Percentiles rank a stretch among this genome's conserved stretches.
Conservation (phyloP, 2,888 invertebrate species). For the Notodonta ziczac region DNA sequence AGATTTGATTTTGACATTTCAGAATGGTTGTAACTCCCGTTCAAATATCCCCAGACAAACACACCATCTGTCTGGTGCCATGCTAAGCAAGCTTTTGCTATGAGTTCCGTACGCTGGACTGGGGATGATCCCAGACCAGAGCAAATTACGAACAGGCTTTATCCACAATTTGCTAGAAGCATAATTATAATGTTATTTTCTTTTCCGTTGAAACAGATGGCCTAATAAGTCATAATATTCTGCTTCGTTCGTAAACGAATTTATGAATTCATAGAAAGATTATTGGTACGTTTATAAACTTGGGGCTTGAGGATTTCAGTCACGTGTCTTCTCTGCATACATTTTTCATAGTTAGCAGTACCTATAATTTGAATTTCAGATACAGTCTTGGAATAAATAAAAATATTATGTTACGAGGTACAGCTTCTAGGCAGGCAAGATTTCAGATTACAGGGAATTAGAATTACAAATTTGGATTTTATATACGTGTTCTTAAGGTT, state of each 20-base stretch:
- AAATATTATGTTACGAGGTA: constrained; percentile 15
- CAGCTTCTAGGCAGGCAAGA: constrained; percentile 13
- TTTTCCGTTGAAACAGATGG: no score
- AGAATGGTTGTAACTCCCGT: no score
- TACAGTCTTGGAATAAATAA: constrained; percentile 17
- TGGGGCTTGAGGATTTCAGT: constrained; percentile 21
- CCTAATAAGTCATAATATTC: no score
- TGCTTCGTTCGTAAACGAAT: constrained; percentile 11
- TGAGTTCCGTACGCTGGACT: no score
- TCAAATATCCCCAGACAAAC: no score
- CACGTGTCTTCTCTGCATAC: constrained; percentile 14
- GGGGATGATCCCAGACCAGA: no score
- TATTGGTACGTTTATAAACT: constrained; percentile 26
- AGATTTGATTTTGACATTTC: no score
- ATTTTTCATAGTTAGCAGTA: constrained; percentile 19
- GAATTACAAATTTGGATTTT: background rate
- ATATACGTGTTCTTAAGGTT: background rate
- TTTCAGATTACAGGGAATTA: background rate
- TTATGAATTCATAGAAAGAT: constrained; percentile 38
- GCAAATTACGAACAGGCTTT: no score
- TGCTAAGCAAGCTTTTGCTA: no score
- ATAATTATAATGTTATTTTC: no score
- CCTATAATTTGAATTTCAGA: constrained; percentile 31
- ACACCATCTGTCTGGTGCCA: no score
- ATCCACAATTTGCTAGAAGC: no score